A percentile compares a stretch with the other conserved stretches of the same genome.
Evolutionary conservation across 2,113 vertebrate species (phyloP).

Genomic region (Sialia sialis): DNA sequence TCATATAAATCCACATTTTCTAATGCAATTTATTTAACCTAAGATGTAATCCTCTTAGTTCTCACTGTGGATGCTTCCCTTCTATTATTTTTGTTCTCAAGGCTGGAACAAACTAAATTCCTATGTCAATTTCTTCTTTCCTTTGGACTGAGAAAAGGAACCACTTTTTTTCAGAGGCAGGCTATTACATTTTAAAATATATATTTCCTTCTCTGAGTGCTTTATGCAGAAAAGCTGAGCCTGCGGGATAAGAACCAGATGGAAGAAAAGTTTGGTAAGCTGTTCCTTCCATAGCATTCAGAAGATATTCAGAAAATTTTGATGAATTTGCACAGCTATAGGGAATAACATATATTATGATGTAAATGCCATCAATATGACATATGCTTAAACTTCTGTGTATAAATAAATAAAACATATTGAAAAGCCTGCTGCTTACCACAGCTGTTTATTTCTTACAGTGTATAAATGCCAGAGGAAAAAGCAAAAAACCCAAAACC

Average conservation of each 20-base stretch:
- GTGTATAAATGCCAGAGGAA: conserved; percentile 60
- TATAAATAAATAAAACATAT: conserved; percentile 78
- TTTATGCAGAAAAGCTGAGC: conserved; percentile 68
- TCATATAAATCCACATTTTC: background rate
- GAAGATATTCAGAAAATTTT: conserved; percentile 64
- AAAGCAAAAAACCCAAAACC: conserved; percentile 18
- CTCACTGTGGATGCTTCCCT: background rate
- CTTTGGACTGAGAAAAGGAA: background rate
- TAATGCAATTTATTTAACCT: background rate
- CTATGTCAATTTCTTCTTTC: background rate
- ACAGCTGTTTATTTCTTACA: conserved; percentile 75
- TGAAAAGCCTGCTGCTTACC: conserved; percentile 71
- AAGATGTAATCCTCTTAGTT: background rate
- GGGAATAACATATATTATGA: conserved; percentile 76
- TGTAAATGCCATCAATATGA: conserved; percentile 78
- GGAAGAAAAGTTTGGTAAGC: conserved; percentile 64
- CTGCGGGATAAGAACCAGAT: conserved; percentile 67
- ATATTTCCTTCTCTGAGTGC: conserved; percentile 36
- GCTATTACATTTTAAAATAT: conserved; percentile 38
- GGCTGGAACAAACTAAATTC: background rate
- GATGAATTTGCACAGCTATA: conserved; percentile 72
- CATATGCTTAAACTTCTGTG: conserved; percentile 74
- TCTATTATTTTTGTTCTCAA: background rate
- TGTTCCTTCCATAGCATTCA: conserved; percentile 47
- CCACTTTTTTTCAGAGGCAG: background rate